Conservation (phyloP, 2,888 invertebrate species). For the Drosophila suboccidentalis region DNA sequence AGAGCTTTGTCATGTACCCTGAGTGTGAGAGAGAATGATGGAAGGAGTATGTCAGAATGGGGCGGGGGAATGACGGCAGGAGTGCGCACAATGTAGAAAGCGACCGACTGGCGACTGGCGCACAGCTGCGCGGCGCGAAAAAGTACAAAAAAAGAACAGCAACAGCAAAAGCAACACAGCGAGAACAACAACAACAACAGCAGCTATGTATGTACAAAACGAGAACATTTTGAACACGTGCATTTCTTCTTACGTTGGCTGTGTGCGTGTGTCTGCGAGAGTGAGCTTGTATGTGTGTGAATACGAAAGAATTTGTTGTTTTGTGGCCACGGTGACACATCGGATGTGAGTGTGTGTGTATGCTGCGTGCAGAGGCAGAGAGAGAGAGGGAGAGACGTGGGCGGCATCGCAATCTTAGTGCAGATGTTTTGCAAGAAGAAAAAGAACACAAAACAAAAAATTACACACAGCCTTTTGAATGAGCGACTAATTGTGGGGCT, state of each 20-base stretch:
- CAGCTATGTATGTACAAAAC: constrained; percentile 51
- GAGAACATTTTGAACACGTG: constrained; percentile 79
- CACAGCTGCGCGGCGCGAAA: constrained; percentile 78
- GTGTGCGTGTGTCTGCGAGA: constrained; percentile 14
- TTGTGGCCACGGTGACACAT: constrained; percentile 74
- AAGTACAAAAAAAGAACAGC: constrained; percentile 60
- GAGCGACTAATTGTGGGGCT: constrained; percentile 49
- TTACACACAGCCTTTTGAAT: constrained; percentile 34
- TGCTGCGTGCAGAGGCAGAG: constrained; percentile 8
- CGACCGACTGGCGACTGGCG: constrained; percentile 79
- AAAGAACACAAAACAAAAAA: constrained; percentile 17
- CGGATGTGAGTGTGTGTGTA: background rate
- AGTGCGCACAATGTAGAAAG: constrained; percentile 65
- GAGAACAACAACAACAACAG: constrained; percentile 31
- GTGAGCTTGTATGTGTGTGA: constrained; percentile 32
- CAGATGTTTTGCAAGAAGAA: constrained; percentile 67
- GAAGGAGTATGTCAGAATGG: constrained; percentile 1
- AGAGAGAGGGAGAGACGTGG: constrained; percentile 34
- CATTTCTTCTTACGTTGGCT: constrained; percentile 71
- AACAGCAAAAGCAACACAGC: constrained; percentile 51
- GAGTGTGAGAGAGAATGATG: constrained; percentile 9
- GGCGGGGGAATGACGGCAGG: constrained; percentile 5
- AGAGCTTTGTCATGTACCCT: constrained; percentile 41
- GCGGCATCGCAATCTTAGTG: constrained; percentile 48
- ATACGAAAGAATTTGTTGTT: constrained; percentile 69